Evolutionary conservation across 2,113 vertebrate species (phyloP).

Genomic region (Noctilio leporinus): DNA sequence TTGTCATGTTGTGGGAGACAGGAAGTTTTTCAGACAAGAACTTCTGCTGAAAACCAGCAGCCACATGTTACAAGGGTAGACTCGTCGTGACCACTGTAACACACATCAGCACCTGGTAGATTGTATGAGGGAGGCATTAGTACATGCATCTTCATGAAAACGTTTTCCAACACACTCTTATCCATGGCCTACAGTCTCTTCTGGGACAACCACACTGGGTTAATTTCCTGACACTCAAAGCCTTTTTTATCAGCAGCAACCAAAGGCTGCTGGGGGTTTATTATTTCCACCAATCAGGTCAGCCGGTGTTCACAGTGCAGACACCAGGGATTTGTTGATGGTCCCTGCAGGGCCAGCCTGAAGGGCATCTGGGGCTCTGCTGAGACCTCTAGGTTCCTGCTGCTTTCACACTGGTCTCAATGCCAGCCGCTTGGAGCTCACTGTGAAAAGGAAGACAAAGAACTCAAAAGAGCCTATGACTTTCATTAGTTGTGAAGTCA

Average conservation of each 20-base stretch:
- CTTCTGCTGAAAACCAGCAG: not conserved
- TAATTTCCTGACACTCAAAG: not conserved
- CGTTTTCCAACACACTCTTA: not conserved
- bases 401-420: not conserved
- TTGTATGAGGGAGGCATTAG: not conserved
- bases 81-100: fast-evolving
- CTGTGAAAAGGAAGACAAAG: not conserved
- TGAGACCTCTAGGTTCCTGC: not conserved
- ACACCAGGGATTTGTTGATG: not conserved
- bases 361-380: too few species aligned
- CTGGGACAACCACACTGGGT: not conserved
- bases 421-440: not conserved
- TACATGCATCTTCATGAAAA: not conserved
- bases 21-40: not conserved
- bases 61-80: not conserved
- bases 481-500: not conserved
- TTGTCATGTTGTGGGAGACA: not conserved
- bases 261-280: not conserved
- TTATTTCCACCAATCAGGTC: not conserved
- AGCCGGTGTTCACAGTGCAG: not conserved
- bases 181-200: not conserved
- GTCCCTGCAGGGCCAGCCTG: not conserved
- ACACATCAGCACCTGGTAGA: not conserved
- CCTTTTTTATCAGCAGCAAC: not conserved
- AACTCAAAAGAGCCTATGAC: not conserved